phyloP scores from a whole-genome alignment of 2,888 invertebrate genomes.

The Meloe dianella region DNA sequence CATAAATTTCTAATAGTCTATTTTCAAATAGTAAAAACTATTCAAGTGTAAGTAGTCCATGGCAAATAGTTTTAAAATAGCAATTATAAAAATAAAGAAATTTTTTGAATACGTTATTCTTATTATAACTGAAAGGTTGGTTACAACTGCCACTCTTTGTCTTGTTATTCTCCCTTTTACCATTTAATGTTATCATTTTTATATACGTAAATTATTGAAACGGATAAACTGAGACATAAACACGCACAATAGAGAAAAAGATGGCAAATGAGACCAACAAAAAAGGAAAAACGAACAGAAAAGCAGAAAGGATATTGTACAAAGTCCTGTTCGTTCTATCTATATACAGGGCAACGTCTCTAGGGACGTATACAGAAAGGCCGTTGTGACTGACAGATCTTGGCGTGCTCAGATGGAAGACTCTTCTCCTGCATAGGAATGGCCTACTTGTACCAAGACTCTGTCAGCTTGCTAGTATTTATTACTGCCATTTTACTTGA shows the following conservation, averaged over 20 bases:
- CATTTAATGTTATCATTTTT: background rate
- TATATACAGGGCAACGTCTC: conserved; percentile 38
- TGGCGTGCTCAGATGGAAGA: conserved; percentile 60
- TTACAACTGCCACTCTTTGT: background rate
- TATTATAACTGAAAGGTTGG: background rate
- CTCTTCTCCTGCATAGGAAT: conserved; percentile 59
- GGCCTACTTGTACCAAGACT: conserved; percentile 57
- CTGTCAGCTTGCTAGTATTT: conserved; percentile 55
- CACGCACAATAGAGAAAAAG: background rate
- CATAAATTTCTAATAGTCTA: no score
- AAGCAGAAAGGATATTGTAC: background rate
- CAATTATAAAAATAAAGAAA: no score
- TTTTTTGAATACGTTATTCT: background rate
- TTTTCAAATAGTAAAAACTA: no score
- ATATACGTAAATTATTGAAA: conserved; percentile 1
- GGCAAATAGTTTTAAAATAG: no score
- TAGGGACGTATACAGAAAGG: conserved; percentile 52
- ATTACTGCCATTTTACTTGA: conserved; percentile 50
- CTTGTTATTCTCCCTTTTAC: background rate
- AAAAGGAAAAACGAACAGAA: background rate
- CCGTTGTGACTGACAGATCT: conserved; percentile 61
- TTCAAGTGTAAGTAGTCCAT: no score
- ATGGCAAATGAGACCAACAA: background rate
- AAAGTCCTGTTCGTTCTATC: background rate
- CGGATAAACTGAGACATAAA: background rate